Conservation (phyloP, 2,113 vertebrate species). For the Chionodraco myersi region DNA sequence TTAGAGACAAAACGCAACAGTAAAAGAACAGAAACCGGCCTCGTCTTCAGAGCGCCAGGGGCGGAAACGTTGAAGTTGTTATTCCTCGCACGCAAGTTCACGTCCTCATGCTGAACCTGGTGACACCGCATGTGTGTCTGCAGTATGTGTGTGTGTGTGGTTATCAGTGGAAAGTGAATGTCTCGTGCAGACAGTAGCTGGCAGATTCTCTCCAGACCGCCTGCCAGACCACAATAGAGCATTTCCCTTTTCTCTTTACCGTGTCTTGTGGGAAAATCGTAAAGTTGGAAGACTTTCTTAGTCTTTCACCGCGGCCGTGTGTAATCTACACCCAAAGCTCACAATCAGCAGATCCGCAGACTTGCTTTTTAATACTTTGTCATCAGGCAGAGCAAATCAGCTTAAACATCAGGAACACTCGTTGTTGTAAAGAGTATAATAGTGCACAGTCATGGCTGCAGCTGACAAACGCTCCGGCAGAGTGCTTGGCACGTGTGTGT, state of each 20-base stretch:
- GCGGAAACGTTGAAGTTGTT: background rate
- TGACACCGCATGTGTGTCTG: slow-evolving; percentile 12
- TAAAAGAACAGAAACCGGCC: background rate
- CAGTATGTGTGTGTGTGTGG: background rate
- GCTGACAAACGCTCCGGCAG: slow-evolving; percentile 56
- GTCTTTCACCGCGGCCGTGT: background rate
- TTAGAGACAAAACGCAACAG: slow-evolving; percentile 13
- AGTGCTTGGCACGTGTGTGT: slow-evolving; percentile 40
- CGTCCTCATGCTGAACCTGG: slow-evolving; percentile 31
- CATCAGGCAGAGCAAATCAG: slow-evolving; percentile 29
- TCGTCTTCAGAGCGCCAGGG: background rate
- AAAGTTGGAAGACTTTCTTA: slow-evolving; percentile 19
- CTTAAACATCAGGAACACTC: slow-evolving; percentile 12
- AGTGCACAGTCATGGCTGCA: slow-evolving; percentile 46
- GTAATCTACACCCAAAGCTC: slow-evolving; percentile 2
- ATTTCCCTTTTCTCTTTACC: slow-evolving; percentile 33
- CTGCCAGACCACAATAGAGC: slow-evolving; percentile 33
- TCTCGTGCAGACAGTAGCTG: slow-evolving; percentile 44
- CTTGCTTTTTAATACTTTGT: background rate
- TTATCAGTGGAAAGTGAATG: slow-evolving; percentile 40
- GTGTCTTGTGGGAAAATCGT: slow-evolving; percentile 18
- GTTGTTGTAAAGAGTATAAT: slow-evolving; percentile 29
- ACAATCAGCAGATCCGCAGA: slow-evolving; percentile 34
- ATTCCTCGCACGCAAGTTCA: slow-evolving; percentile 6
- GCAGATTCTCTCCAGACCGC: slow-evolving; percentile 20